Evolutionary conservation across 2,888 invertebrate genomes (phyloP), one percentile per base, ranked within the genome.

Genomic region (Athrips mouffetella): DNA sequence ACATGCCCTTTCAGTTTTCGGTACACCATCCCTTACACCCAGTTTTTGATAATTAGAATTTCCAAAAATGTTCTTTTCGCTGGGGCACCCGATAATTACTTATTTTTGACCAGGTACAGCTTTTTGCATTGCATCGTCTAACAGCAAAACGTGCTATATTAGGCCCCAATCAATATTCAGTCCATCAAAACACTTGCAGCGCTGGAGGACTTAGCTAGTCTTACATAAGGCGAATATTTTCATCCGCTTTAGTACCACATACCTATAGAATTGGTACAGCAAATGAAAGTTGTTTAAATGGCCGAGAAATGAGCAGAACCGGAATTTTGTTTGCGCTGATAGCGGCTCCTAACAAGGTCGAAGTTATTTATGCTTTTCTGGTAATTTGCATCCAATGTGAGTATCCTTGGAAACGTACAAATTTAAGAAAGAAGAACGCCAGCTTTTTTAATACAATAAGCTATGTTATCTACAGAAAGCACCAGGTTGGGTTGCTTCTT

Each of bases 231-330:
- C 4, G 27, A 29, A 31, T 23, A 23, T 45, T 37, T 29, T 37
- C 7, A 15, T 13, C 31, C 25, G 23, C 45, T 29, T 45, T 45
- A 20, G 35, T 48, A 50, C 50, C 42, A 35, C 45, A 45, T 45
- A 25, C 48, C 47, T 57, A 58, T 53, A 65, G 69, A 78, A 68
- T 72, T 70, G 56, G 70, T 69, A 75, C 72, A 58, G 57, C 62
- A 49, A 64, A 81, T 66, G 85, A 84, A 85, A 85, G 85, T 83
- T 80, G 76, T 73, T 70, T 69, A 75, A 70, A 75, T 71, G 65
- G 70, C 65, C 69, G 59, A 62, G 70, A 73, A 76, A 72, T 73
- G 60, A 67, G 68, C 57, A 44, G 58, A 78, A 82, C 83, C 82
- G 80, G 83, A 78, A 70, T 77, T 75, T 69, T 73, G 73, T 75